phyloP scores from a whole-genome alignment of 2,113 vertebrate genomes.

The Zootoca vivipara region DNA sequence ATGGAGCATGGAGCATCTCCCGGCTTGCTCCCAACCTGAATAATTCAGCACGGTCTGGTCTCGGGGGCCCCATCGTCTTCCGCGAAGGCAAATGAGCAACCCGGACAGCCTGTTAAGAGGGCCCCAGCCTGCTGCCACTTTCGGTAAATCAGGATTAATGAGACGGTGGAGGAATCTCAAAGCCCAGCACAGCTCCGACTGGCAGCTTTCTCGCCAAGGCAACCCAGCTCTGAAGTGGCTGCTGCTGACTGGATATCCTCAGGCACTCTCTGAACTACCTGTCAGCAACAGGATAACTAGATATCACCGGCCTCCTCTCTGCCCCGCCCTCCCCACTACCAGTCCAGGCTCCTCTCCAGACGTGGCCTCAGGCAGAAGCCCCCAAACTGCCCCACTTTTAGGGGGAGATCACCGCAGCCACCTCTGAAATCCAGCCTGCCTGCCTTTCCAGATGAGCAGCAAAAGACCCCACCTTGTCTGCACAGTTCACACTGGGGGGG shows the following conservation, averaged over 20 bases:
- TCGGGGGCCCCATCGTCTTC: slow-evolving; percentile 86
- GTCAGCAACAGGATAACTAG: slow-evolving; percentile 48
- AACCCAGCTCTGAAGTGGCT: slow-evolving; percentile 28
- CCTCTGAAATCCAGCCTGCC: neutral
- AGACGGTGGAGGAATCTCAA: slow-evolving; percentile 77
- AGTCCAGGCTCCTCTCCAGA: no score
- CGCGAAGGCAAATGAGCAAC: slow-evolving; percentile 83
- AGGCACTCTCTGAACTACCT: slow-evolving; percentile 58
- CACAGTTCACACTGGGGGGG: neutral
- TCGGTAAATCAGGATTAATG: slow-evolving; percentile 94
- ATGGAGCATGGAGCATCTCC: accelerated
- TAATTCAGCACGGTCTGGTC: slow-evolving; percentile 85
- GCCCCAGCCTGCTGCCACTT: slow-evolving; percentile 82
- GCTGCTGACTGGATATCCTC: slow-evolving; percentile 57
- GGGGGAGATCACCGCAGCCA: neutral
- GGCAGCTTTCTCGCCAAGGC: slow-evolving; percentile 45
- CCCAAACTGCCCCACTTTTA: neutral
- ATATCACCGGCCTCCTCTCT: slow-evolving; percentile 1
- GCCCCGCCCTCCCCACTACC: no score
- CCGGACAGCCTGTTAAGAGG: slow-evolving; percentile 76
- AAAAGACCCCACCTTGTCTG: neutral
- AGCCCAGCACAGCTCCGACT: slow-evolving; percentile 66
- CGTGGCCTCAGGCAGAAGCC: neutral
- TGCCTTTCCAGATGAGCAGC: neutral
- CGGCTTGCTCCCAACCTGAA: slow-evolving; percentile 76